Conservation (phyloP, 92 coral and sea anemone genomes). For the Paragorgia papillata region DNA sequence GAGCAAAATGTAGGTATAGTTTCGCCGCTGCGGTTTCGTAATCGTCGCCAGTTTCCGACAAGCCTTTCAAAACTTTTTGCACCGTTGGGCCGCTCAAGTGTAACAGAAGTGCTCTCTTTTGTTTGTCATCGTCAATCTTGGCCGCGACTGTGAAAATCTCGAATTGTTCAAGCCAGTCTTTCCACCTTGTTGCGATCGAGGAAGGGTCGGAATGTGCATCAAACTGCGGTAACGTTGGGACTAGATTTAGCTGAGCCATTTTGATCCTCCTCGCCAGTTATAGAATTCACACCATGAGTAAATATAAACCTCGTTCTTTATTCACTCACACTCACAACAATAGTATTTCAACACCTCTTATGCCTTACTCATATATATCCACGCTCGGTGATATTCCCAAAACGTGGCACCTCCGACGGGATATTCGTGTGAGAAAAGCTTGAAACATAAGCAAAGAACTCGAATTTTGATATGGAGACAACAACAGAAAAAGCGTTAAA, state of each 20-base stretch:
- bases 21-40: slow-evolving; percentile 41
- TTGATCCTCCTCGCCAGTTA: slow-evolving; percentile 21
- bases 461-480: too few species aligned
- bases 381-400: too few species aligned
- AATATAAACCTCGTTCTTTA: too few species aligned
- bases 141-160: slow-evolving; percentile 38
- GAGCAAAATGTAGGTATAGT: slow-evolving; percentile 38
- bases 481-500: too few species aligned
- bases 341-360: too few species aligned
- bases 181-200: slow-evolving; percentile 41
- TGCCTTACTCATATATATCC: too few species aligned
- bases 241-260: slow-evolving; percentile 6
- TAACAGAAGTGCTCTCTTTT: slow-evolving; percentile 42
- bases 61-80: slow-evolving; percentile 40
- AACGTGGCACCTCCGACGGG: too few species aligned
- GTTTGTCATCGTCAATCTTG: slow-evolving; percentile 12
- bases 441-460: too few species aligned
- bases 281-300: too few species aligned
- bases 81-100: slow-evolving; percentile 43
- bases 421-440: too few species aligned
- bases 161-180: slow-evolving; percentile 44
- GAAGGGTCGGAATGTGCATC: slow-evolving; percentile 43
- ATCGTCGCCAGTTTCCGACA: slow-evolving; percentile 34
- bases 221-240: slow-evolving; percentile 34
- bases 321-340: too few species aligned